phyloP scores from a whole-genome alignment of 2,797 vertebrate genomes.

The Falco novaeseelandiae region DNA sequence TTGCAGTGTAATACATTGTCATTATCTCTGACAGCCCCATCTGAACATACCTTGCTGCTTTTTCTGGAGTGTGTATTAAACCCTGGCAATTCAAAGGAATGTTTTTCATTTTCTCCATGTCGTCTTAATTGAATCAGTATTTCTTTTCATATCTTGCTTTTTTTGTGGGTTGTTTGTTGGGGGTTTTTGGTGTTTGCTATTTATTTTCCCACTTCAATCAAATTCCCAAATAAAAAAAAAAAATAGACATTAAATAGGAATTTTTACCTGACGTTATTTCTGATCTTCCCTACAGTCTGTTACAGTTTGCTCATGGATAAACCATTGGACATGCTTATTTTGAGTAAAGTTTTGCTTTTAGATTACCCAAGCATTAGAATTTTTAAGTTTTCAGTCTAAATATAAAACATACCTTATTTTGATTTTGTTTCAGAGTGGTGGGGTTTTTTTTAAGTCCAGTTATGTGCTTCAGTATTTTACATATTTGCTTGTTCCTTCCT shows the following conservation, averaged over 20 bases:
- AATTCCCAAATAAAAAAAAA: not conserved
- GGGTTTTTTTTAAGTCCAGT: not conserved
- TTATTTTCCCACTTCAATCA: not conserved
- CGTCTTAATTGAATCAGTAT: not conserved
- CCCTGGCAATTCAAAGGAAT: not conserved
- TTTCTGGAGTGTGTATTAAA: constrained; percentile 23
- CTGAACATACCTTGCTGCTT: constrained; percentile 7
- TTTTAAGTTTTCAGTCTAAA: not conserved
- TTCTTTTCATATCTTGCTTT: not conserved
- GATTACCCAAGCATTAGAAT: not conserved
- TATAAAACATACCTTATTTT: not conserved
- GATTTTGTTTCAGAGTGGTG: not conserved
- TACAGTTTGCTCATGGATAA: not conserved
- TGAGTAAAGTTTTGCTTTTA: not conserved
- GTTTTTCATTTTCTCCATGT: not conserved
- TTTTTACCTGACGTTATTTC: not conserved
- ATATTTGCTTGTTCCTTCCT: not conserved
- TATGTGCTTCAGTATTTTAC: not conserved
- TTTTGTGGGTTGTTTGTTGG: not conserved
- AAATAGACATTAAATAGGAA: not conserved
- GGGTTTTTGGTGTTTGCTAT: not conserved
- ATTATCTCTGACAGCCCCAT: constrained; percentile 48
- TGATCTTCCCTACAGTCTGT: not conserved
- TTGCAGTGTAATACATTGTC: constrained; percentile 40
- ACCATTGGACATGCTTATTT: not conserved